A percentile compares a stretch with the other conserved stretches of the same genome.
phyloP scores from a whole-genome alignment of 2,113 vertebrate species.

The Platysternon megacephalum region DNA sequence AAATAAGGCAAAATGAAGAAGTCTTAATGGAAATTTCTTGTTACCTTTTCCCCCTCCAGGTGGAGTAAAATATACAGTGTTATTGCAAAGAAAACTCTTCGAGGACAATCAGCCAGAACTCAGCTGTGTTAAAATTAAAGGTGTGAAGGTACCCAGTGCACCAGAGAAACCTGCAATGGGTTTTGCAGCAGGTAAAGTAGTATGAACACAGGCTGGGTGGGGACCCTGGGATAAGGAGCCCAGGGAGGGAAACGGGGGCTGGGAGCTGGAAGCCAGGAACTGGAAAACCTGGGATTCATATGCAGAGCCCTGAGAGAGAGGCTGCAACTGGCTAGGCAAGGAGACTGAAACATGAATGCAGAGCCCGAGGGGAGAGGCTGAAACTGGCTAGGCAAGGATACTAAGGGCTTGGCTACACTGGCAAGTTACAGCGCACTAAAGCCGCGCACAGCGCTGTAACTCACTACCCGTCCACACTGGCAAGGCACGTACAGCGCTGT shows the following conservation, averaged over 20 bases:
- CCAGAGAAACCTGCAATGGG: neutral
- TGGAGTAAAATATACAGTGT: constrained; percentile 69
- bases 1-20: neutral
- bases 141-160: neutral
- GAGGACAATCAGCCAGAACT: constrained; percentile 34
- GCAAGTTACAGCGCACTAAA: no score
- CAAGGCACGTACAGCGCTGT: no score
- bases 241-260: neutral
- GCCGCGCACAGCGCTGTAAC: no score
- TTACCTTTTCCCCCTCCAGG: constrained; percentile 47
- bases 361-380: neutral
- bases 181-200: neutral
- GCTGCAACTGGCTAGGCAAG: neutral
- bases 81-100: constrained; percentile 67
- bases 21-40: neutral
- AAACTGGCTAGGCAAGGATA: neutral
- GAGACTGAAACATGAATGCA: neutral
- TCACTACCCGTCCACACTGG: no score
- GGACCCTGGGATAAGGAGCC: neutral
- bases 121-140: constrained; percentile 1
- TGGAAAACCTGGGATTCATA: neutral
- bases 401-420: no score
- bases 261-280: neutral
- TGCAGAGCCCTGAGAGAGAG: no score
- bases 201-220: neutral